phyloP scores from a whole-genome alignment of 2,888 invertebrate genomes.

The Rotaria sp. region DNA sequence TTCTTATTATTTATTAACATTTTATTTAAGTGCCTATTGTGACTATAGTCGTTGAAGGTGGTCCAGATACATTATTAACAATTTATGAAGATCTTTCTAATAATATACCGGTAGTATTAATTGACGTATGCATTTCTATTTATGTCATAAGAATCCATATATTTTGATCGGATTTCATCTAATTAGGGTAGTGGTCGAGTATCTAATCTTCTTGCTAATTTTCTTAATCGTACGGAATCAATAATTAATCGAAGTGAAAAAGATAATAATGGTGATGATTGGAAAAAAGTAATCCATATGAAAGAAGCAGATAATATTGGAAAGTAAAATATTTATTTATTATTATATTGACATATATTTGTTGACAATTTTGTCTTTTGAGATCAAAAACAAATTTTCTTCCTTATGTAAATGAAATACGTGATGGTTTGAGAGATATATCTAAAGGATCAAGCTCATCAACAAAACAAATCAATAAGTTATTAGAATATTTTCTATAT shows the following conservation, averaged over 20 bases:
- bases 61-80: not conserved
- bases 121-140: not conserved
- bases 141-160: not conserved
- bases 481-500: not conserved
- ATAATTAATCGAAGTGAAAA: not conserved
- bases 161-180: not conserved
- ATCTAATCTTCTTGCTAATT: not conserved
- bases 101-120: not conserved
- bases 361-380: not conserved
- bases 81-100: not conserved
- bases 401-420: not conserved
- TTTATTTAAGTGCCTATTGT: not conserved
- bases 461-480: not conserved
- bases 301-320: not conserved
- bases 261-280: not conserved
- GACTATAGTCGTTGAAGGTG: conserved; percentile 1
- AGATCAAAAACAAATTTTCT: not conserved
- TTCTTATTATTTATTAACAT: not conserved
- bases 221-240: not conserved
- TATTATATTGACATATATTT: not conserved
- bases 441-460: not conserved
- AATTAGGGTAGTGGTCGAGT: not conserved
- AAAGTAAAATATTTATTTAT: not conserved
- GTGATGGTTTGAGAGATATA: not conserved
- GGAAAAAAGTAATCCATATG: not conserved